Evolutionary conservation across 2,113 vertebrate species (phyloP), one percentile per base, ranked within the genome.

Genomic region (Eulacestoma nigropectus): DNA sequence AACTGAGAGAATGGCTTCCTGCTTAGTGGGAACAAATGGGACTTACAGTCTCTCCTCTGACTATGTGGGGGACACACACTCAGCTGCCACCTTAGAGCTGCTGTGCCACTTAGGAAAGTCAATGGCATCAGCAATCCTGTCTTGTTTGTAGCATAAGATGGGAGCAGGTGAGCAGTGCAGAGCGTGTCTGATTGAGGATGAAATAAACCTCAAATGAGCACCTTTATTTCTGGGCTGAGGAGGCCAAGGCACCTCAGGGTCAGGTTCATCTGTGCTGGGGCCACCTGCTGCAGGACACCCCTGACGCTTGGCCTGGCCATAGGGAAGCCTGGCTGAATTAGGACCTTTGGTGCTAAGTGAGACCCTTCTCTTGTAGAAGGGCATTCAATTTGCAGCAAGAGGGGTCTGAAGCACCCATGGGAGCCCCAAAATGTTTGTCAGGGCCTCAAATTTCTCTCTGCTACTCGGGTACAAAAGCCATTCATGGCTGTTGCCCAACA

Each of bases 121-220:
- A 11, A 50, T 65, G 22, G 5, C 35, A 67, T 23, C 73, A 35
- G 37, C 29, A 79, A 35, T 41, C 9, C 47, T 16, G 14, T 46
- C 26, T 50, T 67, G 15, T 70, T 57, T 41, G 46, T 39, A 68
- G 60, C 65, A 72, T 8, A 57, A 41, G 9, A 52, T 63, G 29
- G 22, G 33, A 90, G 65, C 60, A 46, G 33, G 59, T 16, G 30
- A 80, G 29, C 21, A n/a, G 15, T 3, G 2, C 33, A 75, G 52
- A 41, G 11, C 0, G 1, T 1, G 0, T 41, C 39, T 63, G 46
- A 27, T 32, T 76, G 62, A 60, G 46, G 22, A 47, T 47, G 25
- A 72, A 75, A 90, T 53, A 91, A 85, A 57, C 17, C 59, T 22
- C 53, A 82, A 63, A 91, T 53, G 80, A 90, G 65, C 32, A 90